Percentiles rank a stretch among this genome's conserved stretches.
phyloP scores from a whole-genome alignment of 1,140 invertebrate genomes.

The Telenomus remus region DNA sequence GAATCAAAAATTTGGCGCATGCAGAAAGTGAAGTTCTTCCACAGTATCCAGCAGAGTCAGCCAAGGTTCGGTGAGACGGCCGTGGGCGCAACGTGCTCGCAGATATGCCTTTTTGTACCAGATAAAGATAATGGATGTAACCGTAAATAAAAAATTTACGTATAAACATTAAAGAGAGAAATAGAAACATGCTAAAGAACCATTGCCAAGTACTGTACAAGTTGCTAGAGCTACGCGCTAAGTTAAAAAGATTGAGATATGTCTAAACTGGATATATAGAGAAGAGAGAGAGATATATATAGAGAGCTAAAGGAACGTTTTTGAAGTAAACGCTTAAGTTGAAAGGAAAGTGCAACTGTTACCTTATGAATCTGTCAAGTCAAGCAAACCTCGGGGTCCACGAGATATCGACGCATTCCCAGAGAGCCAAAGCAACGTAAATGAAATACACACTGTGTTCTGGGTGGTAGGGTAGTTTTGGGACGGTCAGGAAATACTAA shows the following conservation, averaged over 20 bases:
- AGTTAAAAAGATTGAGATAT: slow-evolving; percentile 19
- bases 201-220: slow-evolving; percentile 52
- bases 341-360: slow-evolving; percentile 76
- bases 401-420: slow-evolving; percentile 78
- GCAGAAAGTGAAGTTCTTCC: slow-evolving; percentile 65
- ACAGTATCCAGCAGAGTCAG: slow-evolving; percentile 65
- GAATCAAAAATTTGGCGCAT: slow-evolving; percentile 52
- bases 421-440: slow-evolving; percentile 79
- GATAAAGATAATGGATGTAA: slow-evolving; percentile 46
- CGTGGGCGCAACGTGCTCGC: slow-evolving; percentile 66
- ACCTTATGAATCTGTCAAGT: slow-evolving; percentile 76
- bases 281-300: slow-evolving; percentile 31
- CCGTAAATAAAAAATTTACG: slow-evolving; percentile 22
- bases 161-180: slow-evolving; percentile 32
- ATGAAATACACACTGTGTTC: slow-evolving; percentile 75
- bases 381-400: slow-evolving; percentile 77
- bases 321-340: slow-evolving; percentile 58
- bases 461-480: slow-evolving; percentile 53
- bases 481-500: slow-evolving; percentile 25
- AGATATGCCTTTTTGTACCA: slow-evolving; percentile 52
- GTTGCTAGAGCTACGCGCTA: slow-evolving; percentile 8
- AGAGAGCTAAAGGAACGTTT: slow-evolving; percentile 29
- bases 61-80: slow-evolving; percentile 65
- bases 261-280: slow-evolving; percentile 6
- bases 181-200: slow-evolving; percentile 62